Evolutionary conservation across 1,140 invertebrate species (phyloP).

Genomic region (Leptestheria dahalacensis): DNA sequence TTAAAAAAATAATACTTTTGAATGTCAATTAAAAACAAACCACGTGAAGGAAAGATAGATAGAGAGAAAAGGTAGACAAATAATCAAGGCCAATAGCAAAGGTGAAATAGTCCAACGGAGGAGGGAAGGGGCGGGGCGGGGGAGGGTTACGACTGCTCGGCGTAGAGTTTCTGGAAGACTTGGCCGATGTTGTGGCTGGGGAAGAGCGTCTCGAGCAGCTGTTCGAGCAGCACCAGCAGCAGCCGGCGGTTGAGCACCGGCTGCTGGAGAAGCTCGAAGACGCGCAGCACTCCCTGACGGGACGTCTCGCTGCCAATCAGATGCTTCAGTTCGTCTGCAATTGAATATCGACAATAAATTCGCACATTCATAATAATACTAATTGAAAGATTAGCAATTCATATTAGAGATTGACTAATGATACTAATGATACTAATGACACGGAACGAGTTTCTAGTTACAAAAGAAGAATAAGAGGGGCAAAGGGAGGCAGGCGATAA

Average conservation of each 20-base stretch:
- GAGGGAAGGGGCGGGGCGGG: not conserved
- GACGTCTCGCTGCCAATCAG: slow-evolving; percentile 83
- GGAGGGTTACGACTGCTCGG: not conserved
- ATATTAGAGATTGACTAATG: too few relatives aligned
- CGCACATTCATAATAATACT: not conserved
- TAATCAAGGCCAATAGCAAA: too few relatives aligned
- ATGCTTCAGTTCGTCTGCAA: slow-evolving; percentile 73
- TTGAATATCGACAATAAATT: slow-evolving; percentile 18
- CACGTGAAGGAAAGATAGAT: too few relatives aligned
- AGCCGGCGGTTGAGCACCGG: slow-evolving; percentile 69
- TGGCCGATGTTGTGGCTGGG: slow-evolving; percentile 33
- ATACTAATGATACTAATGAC: too few relatives aligned
- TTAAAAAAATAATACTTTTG: too few relatives aligned
- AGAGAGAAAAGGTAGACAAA: too few relatives aligned
- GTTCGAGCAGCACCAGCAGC: slow-evolving; percentile 72
- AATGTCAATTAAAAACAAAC: too few relatives aligned
- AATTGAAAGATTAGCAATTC: too few relatives aligned
- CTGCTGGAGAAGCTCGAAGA: slow-evolving; percentile 76
- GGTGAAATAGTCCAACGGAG: not conserved
- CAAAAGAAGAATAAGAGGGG: too few relatives aligned
- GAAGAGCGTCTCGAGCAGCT: slow-evolving; percentile 56
- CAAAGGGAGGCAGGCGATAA: not conserved
- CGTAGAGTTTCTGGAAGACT: slow-evolving; percentile 5
- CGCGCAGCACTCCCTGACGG: slow-evolving; percentile 62
- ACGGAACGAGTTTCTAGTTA: too few relatives aligned